Evolutionary conservation across 1,140 invertebrate genomes (phyloP).

Genomic region (Capitella teleta): DNA sequence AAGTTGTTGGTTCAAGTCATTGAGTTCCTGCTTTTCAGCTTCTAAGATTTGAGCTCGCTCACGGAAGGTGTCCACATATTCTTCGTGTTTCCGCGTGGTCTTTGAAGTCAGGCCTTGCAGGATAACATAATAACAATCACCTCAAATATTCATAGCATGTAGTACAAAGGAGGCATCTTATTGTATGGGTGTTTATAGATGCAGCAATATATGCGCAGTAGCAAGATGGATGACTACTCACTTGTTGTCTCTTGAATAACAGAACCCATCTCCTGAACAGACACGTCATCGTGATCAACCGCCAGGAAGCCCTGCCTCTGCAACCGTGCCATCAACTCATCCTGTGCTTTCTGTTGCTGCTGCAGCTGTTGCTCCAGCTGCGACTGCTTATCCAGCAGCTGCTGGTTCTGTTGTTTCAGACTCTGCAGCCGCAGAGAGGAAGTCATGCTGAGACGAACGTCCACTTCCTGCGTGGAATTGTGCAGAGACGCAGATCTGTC

Average conservation of each 20-base stretch:
- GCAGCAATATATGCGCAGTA: too few species aligned
- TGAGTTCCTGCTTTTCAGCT: not conserved
- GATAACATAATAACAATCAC: too few species aligned
- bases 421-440: not conserved
- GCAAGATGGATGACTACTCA: too few species aligned
- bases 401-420: not conserved
- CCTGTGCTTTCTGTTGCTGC: not conserved
- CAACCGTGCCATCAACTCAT: too few species aligned
- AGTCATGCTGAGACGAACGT: not conserved
- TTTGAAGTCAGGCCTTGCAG: not conserved
- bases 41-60: not conserved
- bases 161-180: too few species aligned
- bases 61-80: not conserved
- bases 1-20: not conserved
- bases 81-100: not conserved
- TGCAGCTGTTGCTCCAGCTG: not conserved
- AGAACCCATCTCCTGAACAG: constrained; percentile 2
- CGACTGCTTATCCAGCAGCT: not conserved
- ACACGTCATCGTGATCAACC: too few species aligned
- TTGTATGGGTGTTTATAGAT: too few species aligned
- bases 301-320: too few species aligned
- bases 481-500: too few species aligned
- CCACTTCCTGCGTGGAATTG: too few species aligned
- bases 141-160: too few species aligned
- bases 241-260: too few species aligned